Conservation (phyloP, 2,888 invertebrate species). For the Biston stratarius region DNA sequence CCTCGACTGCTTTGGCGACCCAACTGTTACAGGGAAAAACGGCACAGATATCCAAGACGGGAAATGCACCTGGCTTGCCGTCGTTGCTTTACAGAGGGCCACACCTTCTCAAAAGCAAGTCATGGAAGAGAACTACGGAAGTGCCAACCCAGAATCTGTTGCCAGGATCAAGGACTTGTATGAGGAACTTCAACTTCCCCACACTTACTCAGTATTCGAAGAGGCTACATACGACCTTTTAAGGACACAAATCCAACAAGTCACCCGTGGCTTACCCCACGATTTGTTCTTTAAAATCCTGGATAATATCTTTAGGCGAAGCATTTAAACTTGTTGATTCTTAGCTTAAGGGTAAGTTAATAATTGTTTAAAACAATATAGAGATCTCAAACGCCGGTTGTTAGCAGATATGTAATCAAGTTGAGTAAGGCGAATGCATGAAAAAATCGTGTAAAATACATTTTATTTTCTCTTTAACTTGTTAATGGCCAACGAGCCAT, state of each 20-base stretch:
- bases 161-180: slow-evolving; percentile 91
- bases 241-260: slow-evolving; percentile 93
- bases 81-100: slow-evolving; percentile 94
- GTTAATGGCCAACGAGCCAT: not conserved
- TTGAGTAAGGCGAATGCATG: slow-evolving; percentile 21
- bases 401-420: slow-evolving; percentile 42
- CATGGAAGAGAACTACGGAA: slow-evolving; percentile 92
- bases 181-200: slow-evolving; percentile 91
- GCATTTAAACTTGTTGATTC: slow-evolving; percentile 77
- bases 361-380: slow-evolving; percentile 35
- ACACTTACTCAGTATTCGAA: slow-evolving; percentile 93
- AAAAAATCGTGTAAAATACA: slow-evolving; percentile 13
- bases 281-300: slow-evolving; percentile 93
- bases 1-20: slow-evolving; percentile 96
- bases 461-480: not conserved
- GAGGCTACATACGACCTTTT: slow-evolving; percentile 94
- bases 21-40: slow-evolving; percentile 94
- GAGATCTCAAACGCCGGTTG: slow-evolving; percentile 44
- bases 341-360: slow-evolving; percentile 28
- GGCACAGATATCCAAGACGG: slow-evolving; percentile 98
- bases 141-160: slow-evolving; percentile 88
- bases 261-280: slow-evolving; percentile 93
- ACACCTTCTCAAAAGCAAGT: slow-evolving; percentile 89
- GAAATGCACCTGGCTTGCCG: slow-evolving; percentile 98
- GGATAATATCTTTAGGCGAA: slow-evolving; percentile 92